Percentiles rank a stretch among this genome's conserved stretches.
These are phyloP conservation scores for Belgica antarctica DNA, from an alignment of 2,888 invertebrate species.

Conservation along the genomic window DNA sequence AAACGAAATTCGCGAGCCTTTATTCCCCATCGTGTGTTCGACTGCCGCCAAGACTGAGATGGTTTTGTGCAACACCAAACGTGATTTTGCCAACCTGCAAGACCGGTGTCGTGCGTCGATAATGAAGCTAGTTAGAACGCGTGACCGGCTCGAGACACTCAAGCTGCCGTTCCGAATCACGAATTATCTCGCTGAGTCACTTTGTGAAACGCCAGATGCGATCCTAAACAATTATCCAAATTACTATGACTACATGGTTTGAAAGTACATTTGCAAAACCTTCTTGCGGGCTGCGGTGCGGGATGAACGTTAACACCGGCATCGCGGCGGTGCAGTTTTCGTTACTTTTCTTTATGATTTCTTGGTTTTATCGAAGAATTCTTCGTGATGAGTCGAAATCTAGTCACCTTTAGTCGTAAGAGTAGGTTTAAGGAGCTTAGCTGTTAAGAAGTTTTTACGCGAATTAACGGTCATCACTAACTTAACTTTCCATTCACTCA, in stretches of 20 bases:
- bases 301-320: too few species aligned
- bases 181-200: conserved; percentile 60
- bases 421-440: background rate
- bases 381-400: conserved; percentile 16
- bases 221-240: conserved; percentile 37
- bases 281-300: too few species aligned
- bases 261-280: too few species aligned
- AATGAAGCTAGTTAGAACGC: conserved; percentile 57
- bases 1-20: conserved; percentile 61
- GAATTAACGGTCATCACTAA: background rate
- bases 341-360: background rate
- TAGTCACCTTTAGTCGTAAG: conserved; percentile 15
- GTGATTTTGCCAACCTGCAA: conserved; percentile 66
- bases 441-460: background rate
- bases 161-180: conserved; percentile 61
- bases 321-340: too few species aligned
- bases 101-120: conserved; percentile 67
- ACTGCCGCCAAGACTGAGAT: conserved; percentile 75
- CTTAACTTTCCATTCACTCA: conserved; percentile 35
- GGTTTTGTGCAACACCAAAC: conserved; percentile 60
- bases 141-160: conserved; percentile 58
- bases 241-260: conserved; percentile 31
- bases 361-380: background rate
- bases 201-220: conserved; percentile 51
- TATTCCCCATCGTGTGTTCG: conserved; percentile 69